Evolutionary conservation across 1,140 invertebrate genomes (phyloP), one percentile per base, ranked within the genome.

Genomic region (Condylostylus longicornis): DNA sequence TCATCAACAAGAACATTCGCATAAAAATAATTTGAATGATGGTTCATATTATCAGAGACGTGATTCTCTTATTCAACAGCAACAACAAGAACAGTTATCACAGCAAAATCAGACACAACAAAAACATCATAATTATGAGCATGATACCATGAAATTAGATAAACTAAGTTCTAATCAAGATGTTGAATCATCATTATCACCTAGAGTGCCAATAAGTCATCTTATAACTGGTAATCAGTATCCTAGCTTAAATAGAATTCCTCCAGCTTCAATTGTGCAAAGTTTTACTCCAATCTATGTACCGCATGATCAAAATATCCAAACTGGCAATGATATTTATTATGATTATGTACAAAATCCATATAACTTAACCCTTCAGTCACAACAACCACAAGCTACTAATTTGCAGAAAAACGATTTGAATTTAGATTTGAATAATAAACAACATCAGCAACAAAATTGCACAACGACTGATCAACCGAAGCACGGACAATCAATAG

Each of bases 331-430:
- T 15, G 57, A 61, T 20, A 57, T 67, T 4, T 67, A 67, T 46
- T 51, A 54, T 25, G 64, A 67, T 38, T 67, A 65, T 42, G 54
- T 64, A 15, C 53, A 59, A 22, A 66, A 67, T 51, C 64, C 65
- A 7, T 67, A 67, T 40, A 66, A 66, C 44, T 42, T 62, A 35
- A 60, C 51, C 3, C 35, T 54, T 35, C 49, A 53, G 33, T 46
- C 50, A 21, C 36, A 42, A n/a, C 18, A 18, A 21, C 43, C 46
- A n/a, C 38, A 42, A 19, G 19, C 10, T 42, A 19, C n/a, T 34
- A 35, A 6, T 28, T 15, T 13, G 9, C 19, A 23, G 22, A 35
- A 18, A 20, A 36, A 27, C n/a, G n/a, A 29, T 8, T 30, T 17
- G 40, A 41, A 21, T n/a, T 6, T 13, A 25, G 18, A 20, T 14